Evolutionary conservation across 2,888 invertebrate species (phyloP).

Genomic region (Emmelina monodactyla): DNA sequence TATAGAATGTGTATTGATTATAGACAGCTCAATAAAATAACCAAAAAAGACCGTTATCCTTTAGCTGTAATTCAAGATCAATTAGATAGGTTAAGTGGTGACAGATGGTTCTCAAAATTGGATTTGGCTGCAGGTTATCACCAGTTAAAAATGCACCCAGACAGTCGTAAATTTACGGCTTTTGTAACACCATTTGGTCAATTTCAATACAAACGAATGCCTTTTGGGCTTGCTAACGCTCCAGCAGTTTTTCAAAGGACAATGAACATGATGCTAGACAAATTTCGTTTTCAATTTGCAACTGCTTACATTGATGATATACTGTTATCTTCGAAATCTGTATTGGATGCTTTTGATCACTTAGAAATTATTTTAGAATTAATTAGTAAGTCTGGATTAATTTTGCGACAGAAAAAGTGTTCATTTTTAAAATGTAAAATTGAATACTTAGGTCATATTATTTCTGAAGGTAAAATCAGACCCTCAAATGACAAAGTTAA

Average conservation of each 20-base stretch:
- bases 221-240: conserved; percentile 10
- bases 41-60: conserved; percentile 11
- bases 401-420: conserved; percentile 3
- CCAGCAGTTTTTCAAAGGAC: conserved; percentile 5
- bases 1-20: conserved; percentile 13
- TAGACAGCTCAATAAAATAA: conserved; percentile 10
- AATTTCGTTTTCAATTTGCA: conserved; percentile 8
- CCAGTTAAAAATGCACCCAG: conserved; percentile 3
- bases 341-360: background rate
- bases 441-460: conserved; percentile 6
- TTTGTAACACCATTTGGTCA: conserved; percentile 10
- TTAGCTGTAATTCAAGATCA: conserved; percentile 13
- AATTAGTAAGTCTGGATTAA: conserved; percentile 2
- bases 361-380: conserved; percentile 4
- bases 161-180: conserved; percentile 8
- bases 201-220: conserved; percentile 9
- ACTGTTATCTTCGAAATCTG: background rate
- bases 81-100: conserved; percentile 6
- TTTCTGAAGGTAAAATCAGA: background rate
- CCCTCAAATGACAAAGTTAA: background rate
- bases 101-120: conserved; percentile 5
- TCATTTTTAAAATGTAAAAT: conserved; percentile 6
- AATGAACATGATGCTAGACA: conserved; percentile 5
- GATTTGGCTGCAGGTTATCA: conserved; percentile 10
- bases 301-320: conserved; percentile 11